These are phyloP conservation scores for Rhabdomys dilectus DNA, from an alignment of 2,113 vertebrate genomes.

Conservation along the genomic window DNA sequence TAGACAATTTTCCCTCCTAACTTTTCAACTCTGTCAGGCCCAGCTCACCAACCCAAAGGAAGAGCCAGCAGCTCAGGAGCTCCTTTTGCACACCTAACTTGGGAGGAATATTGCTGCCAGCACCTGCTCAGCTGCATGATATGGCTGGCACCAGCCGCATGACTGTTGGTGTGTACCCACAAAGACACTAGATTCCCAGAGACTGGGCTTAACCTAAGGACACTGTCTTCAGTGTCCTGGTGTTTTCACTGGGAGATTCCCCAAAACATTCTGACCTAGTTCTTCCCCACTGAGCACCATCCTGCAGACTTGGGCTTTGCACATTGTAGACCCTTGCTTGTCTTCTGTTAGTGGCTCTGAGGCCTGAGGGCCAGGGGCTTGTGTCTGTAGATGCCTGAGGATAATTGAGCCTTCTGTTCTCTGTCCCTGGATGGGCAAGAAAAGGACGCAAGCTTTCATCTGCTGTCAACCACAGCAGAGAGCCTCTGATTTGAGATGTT, in stretches of 20 bases:
- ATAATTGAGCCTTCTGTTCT: fast-evolving
- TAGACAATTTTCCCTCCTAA: fast-evolving
- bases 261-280: background rate
- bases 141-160: background rate
- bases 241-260: background rate
- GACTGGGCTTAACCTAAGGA: background rate
- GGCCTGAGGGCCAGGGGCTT: fast-evolving
- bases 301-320: fast-evolving
- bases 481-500: background rate
- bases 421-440: fast-evolving
- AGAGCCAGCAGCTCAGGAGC: background rate
- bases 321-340: background rate
- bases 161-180: background rate
- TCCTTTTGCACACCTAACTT: background rate
- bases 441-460: background rate
- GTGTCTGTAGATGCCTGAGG: background rate
- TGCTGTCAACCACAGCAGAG: background rate
- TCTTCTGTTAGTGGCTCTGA: fast-evolving
- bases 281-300: background rate
- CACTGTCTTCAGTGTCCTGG: background rate
- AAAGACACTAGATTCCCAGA: background rate
- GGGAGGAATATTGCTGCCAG: background rate
- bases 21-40: too few species aligned
- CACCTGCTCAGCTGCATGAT: fast-evolving
- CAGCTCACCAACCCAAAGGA: background rate